phyloP scores from a whole-genome alignment of 2,797 vertebrate genomes.

The Gallirallus australis region DNA sequence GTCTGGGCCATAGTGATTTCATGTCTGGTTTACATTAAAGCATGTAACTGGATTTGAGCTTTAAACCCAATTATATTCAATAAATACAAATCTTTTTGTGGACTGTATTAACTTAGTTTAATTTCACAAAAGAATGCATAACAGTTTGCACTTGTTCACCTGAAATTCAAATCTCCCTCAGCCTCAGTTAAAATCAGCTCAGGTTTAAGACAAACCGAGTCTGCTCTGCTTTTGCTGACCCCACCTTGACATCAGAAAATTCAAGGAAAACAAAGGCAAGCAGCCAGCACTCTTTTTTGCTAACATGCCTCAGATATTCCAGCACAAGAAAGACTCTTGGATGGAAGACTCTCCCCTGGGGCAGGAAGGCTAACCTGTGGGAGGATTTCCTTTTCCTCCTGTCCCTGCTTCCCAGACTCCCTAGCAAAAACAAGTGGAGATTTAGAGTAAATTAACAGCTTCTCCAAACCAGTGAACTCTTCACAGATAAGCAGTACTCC shows the following conservation, averaged over 20 bases:
- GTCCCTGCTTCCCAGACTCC: not conserved
- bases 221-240: not conserved
- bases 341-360: not conserved
- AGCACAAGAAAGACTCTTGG: not conserved
- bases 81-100: constrained; percentile 1
- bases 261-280: not conserved
- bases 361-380: not conserved
- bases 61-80: constrained; percentile 29
- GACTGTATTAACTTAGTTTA: not conserved
- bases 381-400: constrained; percentile 5
- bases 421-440: not conserved
- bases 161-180: not conserved
- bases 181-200: not conserved
- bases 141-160: not conserved
- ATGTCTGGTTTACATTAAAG: constrained; percentile 62
- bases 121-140: not conserved
- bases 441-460: not conserved
- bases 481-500: not conserved
- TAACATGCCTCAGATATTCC: not conserved
- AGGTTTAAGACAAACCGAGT: not conserved
- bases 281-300: not conserved
- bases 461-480: not conserved
- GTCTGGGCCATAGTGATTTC: constrained; percentile 47
- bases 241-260: not conserved
- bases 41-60: constrained; percentile 36